phyloP scores from a whole-genome alignment of 2,888 invertebrate species.

The Glyphotaelius pellucidus region DNA sequence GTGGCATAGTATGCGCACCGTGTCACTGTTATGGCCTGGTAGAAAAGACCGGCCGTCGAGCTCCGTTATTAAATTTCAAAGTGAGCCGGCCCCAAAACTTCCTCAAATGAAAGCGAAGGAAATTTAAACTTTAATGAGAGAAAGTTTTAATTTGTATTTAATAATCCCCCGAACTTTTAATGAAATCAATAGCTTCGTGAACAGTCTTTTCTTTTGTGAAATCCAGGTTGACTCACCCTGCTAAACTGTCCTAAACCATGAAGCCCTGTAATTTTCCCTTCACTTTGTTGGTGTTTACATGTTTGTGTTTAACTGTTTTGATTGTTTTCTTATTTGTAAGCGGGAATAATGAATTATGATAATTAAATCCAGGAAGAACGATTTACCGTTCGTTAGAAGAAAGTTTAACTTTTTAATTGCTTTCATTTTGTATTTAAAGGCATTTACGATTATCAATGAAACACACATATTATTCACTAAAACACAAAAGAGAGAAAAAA shows the following conservation, averaged over 20 bases:
- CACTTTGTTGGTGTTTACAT: conserved; percentile 20
- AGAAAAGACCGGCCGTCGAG: background rate
- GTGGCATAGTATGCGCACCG: conserved; percentile 26
- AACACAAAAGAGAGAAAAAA: no score
- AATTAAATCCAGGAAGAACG: conserved; percentile 29
- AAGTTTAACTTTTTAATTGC: conserved; percentile 12
- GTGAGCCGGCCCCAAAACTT: conserved; percentile 44
- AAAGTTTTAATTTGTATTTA: conserved; percentile 62
- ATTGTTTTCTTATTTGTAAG: conserved; percentile 31
- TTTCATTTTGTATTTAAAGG: background rate
- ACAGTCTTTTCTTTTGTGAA: conserved; percentile 52
- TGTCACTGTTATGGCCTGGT: conserved; percentile 34
- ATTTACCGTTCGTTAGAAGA: background rate
- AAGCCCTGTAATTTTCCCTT: conserved; percentile 37
- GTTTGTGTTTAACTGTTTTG: background rate
- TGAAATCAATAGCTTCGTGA: conserved; percentile 61
- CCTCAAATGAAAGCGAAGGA: conserved; percentile 46
- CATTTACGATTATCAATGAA: background rate
- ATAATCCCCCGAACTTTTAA: conserved; percentile 59
- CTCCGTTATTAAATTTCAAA: conserved; percentile 54
- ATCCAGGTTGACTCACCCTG: conserved; percentile 10
- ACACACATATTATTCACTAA: background rate
- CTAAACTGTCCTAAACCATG: background rate
- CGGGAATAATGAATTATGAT: conserved; percentile 38
- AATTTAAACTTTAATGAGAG: conserved; percentile 59